phyloP scores from a whole-genome alignment of 2,888 invertebrate species.

The Troglohyphantes excavatus region DNA sequence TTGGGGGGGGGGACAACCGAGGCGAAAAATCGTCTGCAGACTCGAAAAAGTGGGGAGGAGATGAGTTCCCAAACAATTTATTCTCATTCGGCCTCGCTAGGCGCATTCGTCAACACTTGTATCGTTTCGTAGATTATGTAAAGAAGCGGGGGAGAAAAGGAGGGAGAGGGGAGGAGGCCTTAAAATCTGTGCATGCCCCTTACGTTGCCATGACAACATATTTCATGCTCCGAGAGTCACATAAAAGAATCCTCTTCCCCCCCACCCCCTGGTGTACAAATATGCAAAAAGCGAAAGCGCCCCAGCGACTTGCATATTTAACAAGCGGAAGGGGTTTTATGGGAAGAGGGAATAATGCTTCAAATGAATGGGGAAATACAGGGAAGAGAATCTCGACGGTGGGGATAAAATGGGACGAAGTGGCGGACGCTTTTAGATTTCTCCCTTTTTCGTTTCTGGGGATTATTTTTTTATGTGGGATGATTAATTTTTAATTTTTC shows the following conservation, averaged over 20 bases:
- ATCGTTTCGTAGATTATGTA: slow-evolving; percentile 78
- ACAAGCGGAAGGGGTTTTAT: slow-evolving; percentile 57
- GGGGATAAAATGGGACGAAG: slow-evolving; percentile 34
- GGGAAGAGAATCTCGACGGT: slow-evolving; percentile 33
- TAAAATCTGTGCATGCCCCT: slow-evolving; percentile 38
- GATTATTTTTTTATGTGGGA: slow-evolving; percentile 7
- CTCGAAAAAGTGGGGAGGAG: neutral
- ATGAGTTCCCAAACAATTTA: slow-evolving; percentile 70
- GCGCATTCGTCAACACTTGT: slow-evolving; percentile 73
- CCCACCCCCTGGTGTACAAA: slow-evolving; percentile 68
- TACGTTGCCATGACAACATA: slow-evolving; percentile 73
- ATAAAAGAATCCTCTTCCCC: slow-evolving; percentile 60
- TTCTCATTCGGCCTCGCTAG: slow-evolving; percentile 64
- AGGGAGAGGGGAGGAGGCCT: slow-evolving; percentile 23
- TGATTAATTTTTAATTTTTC: slow-evolving; percentile 75
- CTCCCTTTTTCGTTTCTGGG: neutral
- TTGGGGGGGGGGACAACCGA: neutral
- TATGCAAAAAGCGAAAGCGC: slow-evolving; percentile 70
- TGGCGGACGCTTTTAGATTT: slow-evolving; percentile 68
- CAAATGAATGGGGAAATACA: slow-evolving; percentile 9
- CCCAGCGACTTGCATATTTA: slow-evolving; percentile 70
- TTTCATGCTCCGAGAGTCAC: slow-evolving; percentile 78
- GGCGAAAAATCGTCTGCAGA: slow-evolving; percentile 40
- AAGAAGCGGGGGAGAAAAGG: slow-evolving; percentile 36
- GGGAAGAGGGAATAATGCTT: slow-evolving; percentile 23